Base-by-base conservation (phyloP, 2,888 invertebrate genomes). In the Andrena trimmerana region DNA sequence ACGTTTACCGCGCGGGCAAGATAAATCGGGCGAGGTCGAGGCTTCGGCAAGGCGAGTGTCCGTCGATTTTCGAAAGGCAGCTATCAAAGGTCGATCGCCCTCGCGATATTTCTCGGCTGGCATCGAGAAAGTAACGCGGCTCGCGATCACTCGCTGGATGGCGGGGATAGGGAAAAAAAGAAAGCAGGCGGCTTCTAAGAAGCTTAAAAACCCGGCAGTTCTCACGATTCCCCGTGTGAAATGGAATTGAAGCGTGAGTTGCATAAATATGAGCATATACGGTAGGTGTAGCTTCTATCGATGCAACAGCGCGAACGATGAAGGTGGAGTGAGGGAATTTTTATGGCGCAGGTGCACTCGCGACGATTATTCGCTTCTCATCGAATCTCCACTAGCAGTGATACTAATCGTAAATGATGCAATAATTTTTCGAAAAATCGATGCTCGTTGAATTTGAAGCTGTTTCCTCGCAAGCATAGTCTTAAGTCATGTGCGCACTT, bases 21-120 rank as follows among this genome's bases (percentile, higher is more conserved):
- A 72, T 88, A 86, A 85, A 85, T 87, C 87, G 88, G 85, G 89
- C 89, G 89, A 88, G 89, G 88, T 84, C 88, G 87, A 78, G 78
- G 84, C 72, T 86, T 74, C 73, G 82, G 65, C 78, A 66, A 65
- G 77, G 77, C 74, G 63, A 76, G 84, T 60, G 70, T 62, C 72
- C 60, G 54, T 68, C 78, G 83, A 87, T 88, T 88, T 85, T 88
- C 87, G 89, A 88, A 88, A 88, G 89, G 87, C 89, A 57, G 60
- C 67, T 81, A 27, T 66, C 76, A 88, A 88, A 88, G 86, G 88
- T 88, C 88, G 88, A 83, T 86, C 82, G 83, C 81, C 79, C 66
- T 57, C 73, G 71, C 70, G 79, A 74, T 86, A 82, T 76, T 78
- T 81, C 80, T 72, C 71, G 42, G 24, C 65, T 77, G 57, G 48